Conservation (phyloP, 2,888 invertebrate species). For the Drosophila crucigera region DNA sequence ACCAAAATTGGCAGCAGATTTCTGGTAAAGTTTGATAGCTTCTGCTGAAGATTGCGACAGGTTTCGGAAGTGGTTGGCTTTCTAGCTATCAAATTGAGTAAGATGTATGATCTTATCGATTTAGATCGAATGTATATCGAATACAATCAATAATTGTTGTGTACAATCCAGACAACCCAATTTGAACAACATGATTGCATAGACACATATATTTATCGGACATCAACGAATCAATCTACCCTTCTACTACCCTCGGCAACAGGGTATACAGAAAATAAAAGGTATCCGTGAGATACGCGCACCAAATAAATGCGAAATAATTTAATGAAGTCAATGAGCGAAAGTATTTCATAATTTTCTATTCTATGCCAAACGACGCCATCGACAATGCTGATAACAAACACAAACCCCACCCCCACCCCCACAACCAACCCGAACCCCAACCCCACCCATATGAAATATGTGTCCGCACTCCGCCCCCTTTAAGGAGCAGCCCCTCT, state of each 20-base stretch:
- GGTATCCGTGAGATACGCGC: slow-evolving; percentile 23
- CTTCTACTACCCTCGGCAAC: background rate
- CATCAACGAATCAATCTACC: background rate
- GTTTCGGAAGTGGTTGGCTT: background rate
- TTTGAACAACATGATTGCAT: too few species aligned
- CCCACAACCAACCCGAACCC: background rate
- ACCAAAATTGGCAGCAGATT: background rate
- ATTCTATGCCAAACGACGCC: slow-evolving; percentile 61
- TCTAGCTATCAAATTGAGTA: too few species aligned
- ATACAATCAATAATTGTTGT: background rate
- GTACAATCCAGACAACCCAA: background rate
- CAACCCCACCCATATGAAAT: slow-evolving; percentile 48
- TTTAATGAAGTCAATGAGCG: slow-evolving; percentile 67
- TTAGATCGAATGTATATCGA: too few species aligned
- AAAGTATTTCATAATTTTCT: slow-evolving; percentile 76
- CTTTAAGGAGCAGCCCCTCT: background rate
- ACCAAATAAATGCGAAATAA: slow-evolving; percentile 54
- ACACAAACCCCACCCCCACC: background rate
- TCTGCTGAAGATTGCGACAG: too few species aligned
- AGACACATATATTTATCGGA: background rate
- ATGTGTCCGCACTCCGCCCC: slow-evolving; percentile 26
- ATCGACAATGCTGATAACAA: slow-evolving; percentile 66
- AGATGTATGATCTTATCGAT: too few species aligned
- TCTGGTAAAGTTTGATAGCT: too few species aligned
- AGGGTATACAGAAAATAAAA: background rate